Evolutionary conservation across 1,140 invertebrate species (phyloP).

Genomic region (Pogonognathellus flavescens): DNA sequence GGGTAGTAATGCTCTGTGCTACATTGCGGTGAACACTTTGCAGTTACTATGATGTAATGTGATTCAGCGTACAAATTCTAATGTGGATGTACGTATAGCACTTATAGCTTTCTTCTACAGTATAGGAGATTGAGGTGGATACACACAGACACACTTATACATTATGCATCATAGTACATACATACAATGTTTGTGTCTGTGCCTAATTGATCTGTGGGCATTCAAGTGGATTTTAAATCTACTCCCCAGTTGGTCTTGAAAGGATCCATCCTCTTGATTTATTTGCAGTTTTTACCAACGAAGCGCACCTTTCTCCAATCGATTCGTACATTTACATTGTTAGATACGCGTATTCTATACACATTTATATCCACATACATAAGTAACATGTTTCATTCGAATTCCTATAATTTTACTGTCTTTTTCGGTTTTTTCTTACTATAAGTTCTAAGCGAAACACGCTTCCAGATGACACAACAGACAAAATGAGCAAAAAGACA

Average conservation of each 20-base stretch:
- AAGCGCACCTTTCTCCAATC: constrained; percentile 38
- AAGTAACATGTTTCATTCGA: neutral
- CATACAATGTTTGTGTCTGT: constrained; percentile 45
- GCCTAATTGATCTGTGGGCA: constrained; percentile 52
- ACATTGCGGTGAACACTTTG: constrained; percentile 4
- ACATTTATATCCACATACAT: too few relatives aligned
- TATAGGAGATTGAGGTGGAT: neutral
- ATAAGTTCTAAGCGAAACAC: too few relatives aligned
- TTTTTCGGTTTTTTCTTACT: neutral
- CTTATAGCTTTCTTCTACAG: neutral
- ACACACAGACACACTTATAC: constrained; percentile 30
- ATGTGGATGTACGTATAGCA: neutral
- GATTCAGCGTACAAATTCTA: neutral
- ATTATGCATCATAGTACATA: constrained; percentile 44
- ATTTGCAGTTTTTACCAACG: constrained; percentile 44
- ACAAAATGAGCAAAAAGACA: too few relatives aligned
- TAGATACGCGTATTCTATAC: neutral
- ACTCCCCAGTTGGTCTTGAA: constrained; percentile 51
- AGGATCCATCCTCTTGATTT: constrained; percentile 52
- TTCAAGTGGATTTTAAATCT: constrained; percentile 52
- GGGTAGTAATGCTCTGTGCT: neutral
- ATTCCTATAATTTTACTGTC: neutral
- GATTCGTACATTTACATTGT: constrained; percentile 16
- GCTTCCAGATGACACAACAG: too few relatives aligned
- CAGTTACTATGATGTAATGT: constrained; percentile 17